Evolutionary conservation across 1,140 invertebrate genomes (phyloP), one percentile per base, ranked within the genome.

Genomic region (Drosophila nigromelanica): DNA sequence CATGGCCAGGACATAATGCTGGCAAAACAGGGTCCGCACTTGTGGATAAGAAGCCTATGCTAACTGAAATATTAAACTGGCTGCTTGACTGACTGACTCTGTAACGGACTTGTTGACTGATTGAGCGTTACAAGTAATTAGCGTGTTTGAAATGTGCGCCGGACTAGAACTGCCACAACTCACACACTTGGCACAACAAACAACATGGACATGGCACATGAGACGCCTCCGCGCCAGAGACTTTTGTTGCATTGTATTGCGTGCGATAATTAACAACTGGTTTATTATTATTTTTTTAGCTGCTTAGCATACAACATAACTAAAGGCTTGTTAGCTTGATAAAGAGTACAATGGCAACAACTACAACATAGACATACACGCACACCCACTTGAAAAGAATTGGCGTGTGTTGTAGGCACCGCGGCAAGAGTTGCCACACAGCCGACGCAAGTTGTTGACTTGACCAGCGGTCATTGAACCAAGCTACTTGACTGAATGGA

Each of bases 251-350:
- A 45, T 45, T 64, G 74, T 61, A 69, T 86, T 86, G 83, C 82
- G 82, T 86, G 82, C 78, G 68, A 89, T 86, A 86, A 82, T 86
- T 76, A 86, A 89, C 79, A 89, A 82, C 82, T 72, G 77, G 68
- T 75, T 54, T 7, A 10, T 43, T 63, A 30, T 62, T 18, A 24
- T 10, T 30, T 70, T 66, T 61, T 82, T 45, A 78, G 80, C 82
- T 81, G 78, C 69, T 86, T 79, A 81, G 75, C 82, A 87, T 87
- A 86, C 64, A 83, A 82, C 76, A 86, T 76, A 87, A 78, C 81
- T 76, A 42, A 74, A 73, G 67, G 72, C 78, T 85, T 80, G 81
- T 85, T 83, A 68, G 60, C 40, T 80, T 80, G 81, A 86, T 87
- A 86, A 82, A 71, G 66, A 55, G 30, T 50, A 63, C 58, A 74